A percentile compares a stretch with the other conserved stretches of the same genome.
These are phyloP conservation scores for Nothocercus nigrocapillus DNA, from an alignment of 2,113 vertebrate species.

Conservation along the genomic window DNA sequence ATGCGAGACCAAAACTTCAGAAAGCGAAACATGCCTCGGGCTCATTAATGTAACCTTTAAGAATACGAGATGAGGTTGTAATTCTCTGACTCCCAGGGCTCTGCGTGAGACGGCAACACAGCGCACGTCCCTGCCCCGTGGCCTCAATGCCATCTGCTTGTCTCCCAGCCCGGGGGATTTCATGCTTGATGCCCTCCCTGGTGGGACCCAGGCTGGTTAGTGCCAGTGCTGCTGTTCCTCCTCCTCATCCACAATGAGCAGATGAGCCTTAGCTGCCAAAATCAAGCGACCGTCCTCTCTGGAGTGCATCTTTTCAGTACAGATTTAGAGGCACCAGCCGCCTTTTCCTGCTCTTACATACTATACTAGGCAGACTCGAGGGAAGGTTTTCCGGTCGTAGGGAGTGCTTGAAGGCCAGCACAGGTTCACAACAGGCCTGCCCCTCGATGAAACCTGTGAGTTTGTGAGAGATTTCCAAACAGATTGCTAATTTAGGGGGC, in stretches of 20 bases:
- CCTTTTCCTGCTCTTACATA: neutral
- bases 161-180: neutral
- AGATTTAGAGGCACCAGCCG: neutral
- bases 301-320: neutral
- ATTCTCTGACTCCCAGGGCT: neutral
- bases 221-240: slow-evolving; percentile 41
- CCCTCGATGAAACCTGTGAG: neutral
- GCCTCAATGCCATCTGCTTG: neutral
- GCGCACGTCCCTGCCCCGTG: neutral
- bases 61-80: rapidly evolving
- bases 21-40: rapidly evolving
- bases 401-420: neutral
- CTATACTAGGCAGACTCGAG: rapidly evolving
- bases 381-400: neutral
- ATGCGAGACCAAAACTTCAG: neutral
- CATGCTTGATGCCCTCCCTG: neutral
- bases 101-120: rapidly evolving
- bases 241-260: neutral
- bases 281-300: neutral
- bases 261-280: slow-evolving; percentile 21
- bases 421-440: neutral
- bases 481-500: rapidly evolving
- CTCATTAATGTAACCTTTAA: rapidly evolving
- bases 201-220: rapidly evolving
- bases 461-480: rapidly evolving